A percentile compares a stretch with the other conserved stretches of the same genome.
Evolutionary conservation across 1,140 invertebrate species (phyloP).

Genomic region (Nylanderia fulva): DNA sequence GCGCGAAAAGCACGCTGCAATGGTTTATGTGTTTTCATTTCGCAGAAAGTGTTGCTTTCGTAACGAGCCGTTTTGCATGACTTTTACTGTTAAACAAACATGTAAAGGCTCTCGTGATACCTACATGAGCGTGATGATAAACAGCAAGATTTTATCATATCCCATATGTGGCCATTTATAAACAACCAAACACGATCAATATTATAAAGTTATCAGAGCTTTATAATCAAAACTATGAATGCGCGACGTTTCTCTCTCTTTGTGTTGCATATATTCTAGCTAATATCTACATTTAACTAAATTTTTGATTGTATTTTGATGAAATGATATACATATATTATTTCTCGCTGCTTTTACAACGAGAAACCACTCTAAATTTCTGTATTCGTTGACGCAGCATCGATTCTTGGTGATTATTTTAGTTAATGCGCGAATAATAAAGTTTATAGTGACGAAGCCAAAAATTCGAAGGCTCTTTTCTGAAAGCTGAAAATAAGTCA

Average conservation of each 20-base stretch:
- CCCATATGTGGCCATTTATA: neutral
- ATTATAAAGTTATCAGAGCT: slow-evolving; percentile 23
- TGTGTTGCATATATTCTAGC: too few species aligned
- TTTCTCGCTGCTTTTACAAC: neutral
- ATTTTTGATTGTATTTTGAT: neutral
- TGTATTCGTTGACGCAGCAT: slow-evolving; percentile 14
- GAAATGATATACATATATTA: neutral
- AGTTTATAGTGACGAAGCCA: neutral
- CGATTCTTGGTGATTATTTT: neutral
- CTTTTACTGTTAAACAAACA: slow-evolving; percentile 68
- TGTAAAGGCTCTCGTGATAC: slow-evolving; percentile 52
- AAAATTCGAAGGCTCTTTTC: slow-evolving; percentile 31
- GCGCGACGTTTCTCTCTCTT: neutral
- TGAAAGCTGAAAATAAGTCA: slow-evolving; percentile 69
- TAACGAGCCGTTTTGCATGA: slow-evolving; percentile 27
- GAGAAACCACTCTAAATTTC: neutral
- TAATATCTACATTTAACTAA: neutral
- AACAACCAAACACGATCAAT: slow-evolving; percentile 1
- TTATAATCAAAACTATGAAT: neutral
- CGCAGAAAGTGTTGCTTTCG: slow-evolving; percentile 66
- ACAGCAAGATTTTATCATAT: slow-evolving; percentile 25
- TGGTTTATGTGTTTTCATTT: slow-evolving; percentile 66
- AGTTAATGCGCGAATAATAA: neutral
- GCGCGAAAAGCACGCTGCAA: neutral
- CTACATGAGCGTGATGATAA: slow-evolving; percentile 57